phyloP scores from a whole-genome alignment of 2,797 vertebrate species.

The Ibycter americanus region DNA sequence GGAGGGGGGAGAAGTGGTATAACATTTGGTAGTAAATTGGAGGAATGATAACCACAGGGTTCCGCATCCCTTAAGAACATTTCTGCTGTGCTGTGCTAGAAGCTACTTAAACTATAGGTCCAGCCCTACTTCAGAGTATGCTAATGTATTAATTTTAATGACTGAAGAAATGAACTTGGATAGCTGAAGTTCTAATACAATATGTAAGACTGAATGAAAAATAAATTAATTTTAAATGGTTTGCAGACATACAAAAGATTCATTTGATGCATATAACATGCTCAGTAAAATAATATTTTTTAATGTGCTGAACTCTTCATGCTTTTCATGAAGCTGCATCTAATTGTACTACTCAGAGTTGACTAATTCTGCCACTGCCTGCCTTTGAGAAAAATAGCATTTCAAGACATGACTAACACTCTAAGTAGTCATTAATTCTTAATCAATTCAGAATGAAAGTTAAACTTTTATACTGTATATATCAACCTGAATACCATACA shows the following conservation, averaged over 20 bases:
- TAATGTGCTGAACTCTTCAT: conserved; percentile 49
- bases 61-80: not conserved
- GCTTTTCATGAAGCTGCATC: conserved; percentile 31
- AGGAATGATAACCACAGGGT: not conserved
- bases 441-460: conserved; percentile 74
- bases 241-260: conserved; percentile 49
- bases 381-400: conserved; percentile 62
- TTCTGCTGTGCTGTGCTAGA: not conserved
- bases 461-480: conserved; percentile 59
- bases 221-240: conserved; percentile 60
- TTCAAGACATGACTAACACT: conserved; percentile 69
- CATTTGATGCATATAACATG: conserved; percentile 17
- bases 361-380: conserved; percentile 62
- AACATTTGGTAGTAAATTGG: not conserved
- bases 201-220: conserved; percentile 41
- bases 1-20: not conserved
- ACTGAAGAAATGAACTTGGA: not conserved
- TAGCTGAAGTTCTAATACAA: conserved; percentile 27
- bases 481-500: conserved; percentile 36
- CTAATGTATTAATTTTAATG: not conserved
- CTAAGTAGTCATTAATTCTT: conserved; percentile 73
- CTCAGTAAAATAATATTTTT: conserved; percentile 58
- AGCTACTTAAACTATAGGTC: not conserved
- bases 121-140: not conserved
- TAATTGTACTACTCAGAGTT: conserved; percentile 58